Evolutionary conservation across 1,140 invertebrate species (phyloP).

Genomic region (Pseudomyrmex gracilis): DNA sequence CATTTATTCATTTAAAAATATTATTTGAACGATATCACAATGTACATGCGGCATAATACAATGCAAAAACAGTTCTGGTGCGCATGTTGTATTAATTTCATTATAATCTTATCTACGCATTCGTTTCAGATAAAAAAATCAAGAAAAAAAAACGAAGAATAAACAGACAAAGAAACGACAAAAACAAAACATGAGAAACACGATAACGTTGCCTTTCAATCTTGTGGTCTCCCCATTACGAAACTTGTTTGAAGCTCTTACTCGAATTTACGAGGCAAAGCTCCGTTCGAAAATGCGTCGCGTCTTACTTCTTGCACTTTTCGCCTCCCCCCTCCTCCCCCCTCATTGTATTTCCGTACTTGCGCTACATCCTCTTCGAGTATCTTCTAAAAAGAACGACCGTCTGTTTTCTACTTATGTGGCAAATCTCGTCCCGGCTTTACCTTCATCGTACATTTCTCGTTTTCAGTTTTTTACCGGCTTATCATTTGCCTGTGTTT

Average conservation of each 20-base stretch:
- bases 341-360: conserved; percentile 25
- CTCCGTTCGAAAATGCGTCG: conserved; percentile 36
- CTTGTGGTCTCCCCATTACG: conserved; percentile 21
- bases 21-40: too few relatives aligned
- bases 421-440: conserved; percentile 2
- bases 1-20: too few relatives aligned
- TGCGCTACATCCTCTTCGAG: conserved; percentile 11
- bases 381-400: conserved; percentile 32
- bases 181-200: not conserved
- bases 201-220: conserved; percentile 29
- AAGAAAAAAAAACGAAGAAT: not conserved
- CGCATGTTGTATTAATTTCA: too few relatives aligned
- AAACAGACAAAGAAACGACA: not conserved
- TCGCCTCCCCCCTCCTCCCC: conserved; percentile 8
- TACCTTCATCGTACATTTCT: not conserved
- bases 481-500: conserved; percentile 37
- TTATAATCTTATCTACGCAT: conserved; percentile 3
- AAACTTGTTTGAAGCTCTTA: conserved; percentile 49
- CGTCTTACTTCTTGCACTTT: conserved; percentile 38
- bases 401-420: conserved; percentile 27
- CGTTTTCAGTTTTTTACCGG: conserved; percentile 2
- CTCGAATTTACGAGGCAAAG: conserved; percentile 52
- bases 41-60: not conserved
- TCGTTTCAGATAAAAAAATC: not conserved
- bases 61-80: not conserved